These are phyloP conservation scores for Microtus oregoni DNA, from an alignment of 2,113 vertebrate species.

Conservation along the genomic window DNA sequence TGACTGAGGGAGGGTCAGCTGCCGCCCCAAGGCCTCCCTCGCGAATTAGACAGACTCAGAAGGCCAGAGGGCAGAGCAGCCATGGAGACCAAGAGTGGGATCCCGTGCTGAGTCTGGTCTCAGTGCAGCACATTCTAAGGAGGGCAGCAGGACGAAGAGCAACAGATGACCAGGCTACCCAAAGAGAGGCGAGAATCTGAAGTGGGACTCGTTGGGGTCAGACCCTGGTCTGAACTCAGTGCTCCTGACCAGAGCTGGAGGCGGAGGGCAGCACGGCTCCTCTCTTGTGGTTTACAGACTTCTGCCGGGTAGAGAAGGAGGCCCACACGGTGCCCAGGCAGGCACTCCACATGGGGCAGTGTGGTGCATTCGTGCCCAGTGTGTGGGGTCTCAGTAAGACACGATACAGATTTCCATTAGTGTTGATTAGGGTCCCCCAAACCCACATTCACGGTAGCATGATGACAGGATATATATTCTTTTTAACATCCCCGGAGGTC, in stretches of 20 bases:
- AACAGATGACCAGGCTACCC: neutral
- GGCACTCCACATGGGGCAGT: neutral
- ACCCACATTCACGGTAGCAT: neutral
- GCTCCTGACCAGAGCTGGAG: neutral
- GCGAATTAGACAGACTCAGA: neutral
- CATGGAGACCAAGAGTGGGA: too few relatives aligned
- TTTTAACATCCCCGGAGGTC: neutral
- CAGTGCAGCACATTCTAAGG: neutral
- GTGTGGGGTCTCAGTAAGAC: neutral
- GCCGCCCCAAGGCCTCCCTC: neutral
- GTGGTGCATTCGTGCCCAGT: neutral
- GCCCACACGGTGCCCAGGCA: rapidly evolving
- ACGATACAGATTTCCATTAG: neutral
- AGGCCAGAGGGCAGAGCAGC: neutral
- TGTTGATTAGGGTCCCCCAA: neutral
- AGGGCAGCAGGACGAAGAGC: neutral
- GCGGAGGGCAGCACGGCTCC: neutral
- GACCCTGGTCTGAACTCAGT: neutral
- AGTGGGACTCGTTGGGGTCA: neutral
- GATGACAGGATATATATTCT: neutral
- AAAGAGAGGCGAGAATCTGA: neutral
- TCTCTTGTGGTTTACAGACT: neutral
- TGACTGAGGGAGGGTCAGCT: neutral
- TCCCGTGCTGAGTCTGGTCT: neutral
- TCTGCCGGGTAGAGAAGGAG: neutral